These are phyloP conservation scores for Phalacrocorax carbo DNA, from an alignment of 2,113 vertebrate species.

Conservation along the genomic window DNA sequence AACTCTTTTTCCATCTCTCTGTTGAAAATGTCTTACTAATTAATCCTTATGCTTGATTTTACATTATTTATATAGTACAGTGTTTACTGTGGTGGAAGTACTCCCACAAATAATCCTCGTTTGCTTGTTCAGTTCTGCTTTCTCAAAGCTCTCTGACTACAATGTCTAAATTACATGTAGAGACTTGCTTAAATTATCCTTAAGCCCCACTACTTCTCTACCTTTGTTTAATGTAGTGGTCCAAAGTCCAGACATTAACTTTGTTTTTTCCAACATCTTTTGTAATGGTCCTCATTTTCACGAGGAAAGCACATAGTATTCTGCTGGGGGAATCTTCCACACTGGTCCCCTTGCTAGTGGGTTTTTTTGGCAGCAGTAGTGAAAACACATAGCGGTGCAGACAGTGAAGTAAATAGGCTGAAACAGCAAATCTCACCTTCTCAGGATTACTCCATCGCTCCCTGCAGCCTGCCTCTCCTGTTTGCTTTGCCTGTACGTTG, in stretches of 20 bases:
- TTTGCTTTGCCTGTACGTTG: background rate
- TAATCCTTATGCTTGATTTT: background rate
- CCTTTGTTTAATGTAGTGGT: background rate
- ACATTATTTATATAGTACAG: background rate
- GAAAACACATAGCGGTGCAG: background rate
- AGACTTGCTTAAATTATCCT: background rate
- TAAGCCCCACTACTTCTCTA: background rate
- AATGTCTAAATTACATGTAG: background rate
- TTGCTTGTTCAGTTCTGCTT: background rate
- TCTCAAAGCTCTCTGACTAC: background rate
- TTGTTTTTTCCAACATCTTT: background rate
- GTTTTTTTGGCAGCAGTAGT: background rate
- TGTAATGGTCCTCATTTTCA: background rate
- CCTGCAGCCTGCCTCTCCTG: background rate
- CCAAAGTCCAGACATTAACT: background rate
- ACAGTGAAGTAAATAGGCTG: background rate
- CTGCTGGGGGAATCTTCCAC: background rate
- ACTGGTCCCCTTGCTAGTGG: background rate
- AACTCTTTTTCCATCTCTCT: background rate
- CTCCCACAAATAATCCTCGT: background rate
- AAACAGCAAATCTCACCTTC: background rate
- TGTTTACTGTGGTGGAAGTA: background rate
- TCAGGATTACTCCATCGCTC: background rate
- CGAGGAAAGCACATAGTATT: background rate
- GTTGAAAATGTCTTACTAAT: background rate